phyloP scores from a whole-genome alignment of 2,113 vertebrate species.

The Channa maculata region DNA sequence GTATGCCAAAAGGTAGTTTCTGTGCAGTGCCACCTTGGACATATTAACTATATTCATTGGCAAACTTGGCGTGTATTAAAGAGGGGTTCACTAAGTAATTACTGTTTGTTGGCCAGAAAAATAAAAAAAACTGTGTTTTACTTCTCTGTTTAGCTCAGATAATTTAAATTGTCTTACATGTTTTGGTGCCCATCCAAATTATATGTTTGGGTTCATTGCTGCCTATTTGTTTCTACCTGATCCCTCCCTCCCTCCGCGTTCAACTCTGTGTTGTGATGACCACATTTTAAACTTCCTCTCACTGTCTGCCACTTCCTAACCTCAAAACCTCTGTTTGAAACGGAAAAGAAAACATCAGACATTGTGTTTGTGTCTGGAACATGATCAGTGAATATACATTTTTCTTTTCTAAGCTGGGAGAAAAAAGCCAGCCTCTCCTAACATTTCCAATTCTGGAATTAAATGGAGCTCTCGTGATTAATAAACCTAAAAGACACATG shows the following conservation, averaged over 20 bases:
- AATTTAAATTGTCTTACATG: background rate
- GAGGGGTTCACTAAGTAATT: background rate
- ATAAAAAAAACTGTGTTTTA: background rate
- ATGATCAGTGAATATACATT: background rate
- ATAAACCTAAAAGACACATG: background rate
- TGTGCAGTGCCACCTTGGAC: no score
- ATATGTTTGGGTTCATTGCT: constrained; percentile 1
- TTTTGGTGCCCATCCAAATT: constrained; percentile 4
- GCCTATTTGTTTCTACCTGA: background rate
- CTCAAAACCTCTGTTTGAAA: background rate
- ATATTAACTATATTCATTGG: background rate
- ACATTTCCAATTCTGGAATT: background rate
- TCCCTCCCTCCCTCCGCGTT: background rate
- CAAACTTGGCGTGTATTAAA: background rate
- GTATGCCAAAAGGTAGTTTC: no score
- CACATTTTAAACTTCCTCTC: background rate
- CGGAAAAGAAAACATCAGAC: background rate
- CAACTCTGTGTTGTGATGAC: constrained; percentile 2
- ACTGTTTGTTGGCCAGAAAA: background rate
- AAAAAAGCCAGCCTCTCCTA: background rate
- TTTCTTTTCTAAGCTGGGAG: background rate
- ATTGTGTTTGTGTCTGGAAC: background rate
- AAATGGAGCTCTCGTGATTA: background rate
- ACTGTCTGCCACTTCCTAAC: background rate
- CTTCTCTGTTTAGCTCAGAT: background rate